Conservation (phyloP, 2,888 invertebrate species). For the Leptopilina myrica region DNA sequence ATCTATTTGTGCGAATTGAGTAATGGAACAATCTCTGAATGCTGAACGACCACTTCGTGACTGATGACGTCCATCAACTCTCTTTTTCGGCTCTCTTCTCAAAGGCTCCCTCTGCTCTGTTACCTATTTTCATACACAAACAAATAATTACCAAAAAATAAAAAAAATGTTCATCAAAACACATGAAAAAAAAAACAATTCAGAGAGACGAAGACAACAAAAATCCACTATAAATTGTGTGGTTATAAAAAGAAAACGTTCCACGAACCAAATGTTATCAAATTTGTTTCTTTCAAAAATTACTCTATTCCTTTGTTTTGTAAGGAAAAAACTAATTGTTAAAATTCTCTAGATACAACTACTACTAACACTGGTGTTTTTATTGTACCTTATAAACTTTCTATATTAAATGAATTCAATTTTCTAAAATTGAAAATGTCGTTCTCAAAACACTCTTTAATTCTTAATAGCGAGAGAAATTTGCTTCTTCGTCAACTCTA, state of each 20-base stretch:
- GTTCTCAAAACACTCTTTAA: constrained; percentile 52
- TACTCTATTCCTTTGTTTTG: not conserved
- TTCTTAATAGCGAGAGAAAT: constrained; percentile 58
- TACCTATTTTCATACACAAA: constrained; percentile 60
- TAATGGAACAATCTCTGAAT: constrained; percentile 88
- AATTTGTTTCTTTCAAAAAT: constrained; percentile 2
- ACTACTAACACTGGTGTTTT: constrained; percentile 6
- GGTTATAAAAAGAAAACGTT: constrained; percentile 16
- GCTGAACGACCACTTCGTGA: constrained; percentile 75
- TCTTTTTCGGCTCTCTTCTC: constrained; percentile 71
- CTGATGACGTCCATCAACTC: constrained; percentile 69
- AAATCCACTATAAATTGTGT: not conserved
- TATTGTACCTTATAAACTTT: constrained; percentile 10
- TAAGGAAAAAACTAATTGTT: not conserved
- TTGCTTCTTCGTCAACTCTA: constrained; percentile 55
- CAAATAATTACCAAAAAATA: not conserved
- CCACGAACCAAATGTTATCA: not conserved
- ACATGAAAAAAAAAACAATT: not conserved
- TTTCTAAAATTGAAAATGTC: constrained; percentile 50
- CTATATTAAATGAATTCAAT: not conserved
- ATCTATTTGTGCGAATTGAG: constrained; percentile 94
- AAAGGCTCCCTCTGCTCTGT: constrained; percentile 75
- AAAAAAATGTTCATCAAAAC: not conserved
- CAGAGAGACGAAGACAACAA: not conserved
- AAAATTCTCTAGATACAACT: too few species aligned